These are phyloP conservation scores for Harmothoe impar DNA, from an alignment of 2,888 invertebrate species.

Conservation along the genomic window DNA sequence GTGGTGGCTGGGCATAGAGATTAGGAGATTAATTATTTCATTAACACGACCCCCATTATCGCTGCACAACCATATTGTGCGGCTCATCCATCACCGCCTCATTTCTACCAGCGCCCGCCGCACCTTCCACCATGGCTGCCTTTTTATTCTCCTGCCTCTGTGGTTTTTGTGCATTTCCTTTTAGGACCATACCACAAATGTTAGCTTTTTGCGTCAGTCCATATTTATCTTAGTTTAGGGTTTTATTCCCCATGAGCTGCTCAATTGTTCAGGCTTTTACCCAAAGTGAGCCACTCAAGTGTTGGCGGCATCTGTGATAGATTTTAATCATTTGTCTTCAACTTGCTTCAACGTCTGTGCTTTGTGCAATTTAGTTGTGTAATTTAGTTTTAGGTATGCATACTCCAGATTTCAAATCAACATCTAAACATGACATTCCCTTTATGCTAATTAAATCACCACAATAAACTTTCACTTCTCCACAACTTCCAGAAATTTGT, in stretches of 20 bases:
- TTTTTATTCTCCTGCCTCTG: not conserved
- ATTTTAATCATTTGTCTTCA: not conserved
- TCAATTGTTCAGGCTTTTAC: not conserved
- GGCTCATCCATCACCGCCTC: not conserved
- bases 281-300: not conserved
- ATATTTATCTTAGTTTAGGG: not conserved
- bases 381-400: not conserved
- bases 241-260: not conserved
- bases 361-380: not conserved
- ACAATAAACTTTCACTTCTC: no score
- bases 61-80: not conserved
- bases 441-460: no score
- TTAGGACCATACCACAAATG: no score
- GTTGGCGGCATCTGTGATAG: not conserved
- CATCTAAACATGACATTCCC: no score
- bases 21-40: constrained; percentile 42
- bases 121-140: not conserved
- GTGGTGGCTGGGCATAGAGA: not conserved
- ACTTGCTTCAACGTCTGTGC: not conserved
- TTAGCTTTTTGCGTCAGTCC: no score
- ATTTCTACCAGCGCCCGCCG: not conserved
- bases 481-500: no score
- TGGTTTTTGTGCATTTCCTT: not conserved
- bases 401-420: no score
- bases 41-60: constrained; percentile 36